phyloP scores from a whole-genome alignment of 2,888 invertebrate species.

The Xiphydria camelus region DNA sequence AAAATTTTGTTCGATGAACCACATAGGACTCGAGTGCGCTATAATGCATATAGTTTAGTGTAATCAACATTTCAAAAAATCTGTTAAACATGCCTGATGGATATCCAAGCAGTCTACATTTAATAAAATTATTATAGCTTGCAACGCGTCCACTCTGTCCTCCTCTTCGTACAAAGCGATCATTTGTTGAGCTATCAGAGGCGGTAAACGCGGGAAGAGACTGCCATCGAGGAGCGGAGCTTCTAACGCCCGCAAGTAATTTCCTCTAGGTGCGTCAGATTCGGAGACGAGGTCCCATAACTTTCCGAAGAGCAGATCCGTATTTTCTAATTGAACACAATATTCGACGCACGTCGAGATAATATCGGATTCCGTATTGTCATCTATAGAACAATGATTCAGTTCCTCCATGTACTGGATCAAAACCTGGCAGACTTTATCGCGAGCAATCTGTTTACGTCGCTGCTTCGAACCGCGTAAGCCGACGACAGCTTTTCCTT shows the following conservation, averaged over 20 bases:
- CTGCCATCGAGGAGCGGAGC: constrained; percentile 62
- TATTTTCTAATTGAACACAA: constrained; percentile 53
- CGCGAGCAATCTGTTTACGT: constrained; percentile 56
- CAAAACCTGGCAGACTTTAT: constrained; percentile 54
- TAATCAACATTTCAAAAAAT: neutral
- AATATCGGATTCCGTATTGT: constrained; percentile 41
- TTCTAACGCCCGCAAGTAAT: constrained; percentile 71
- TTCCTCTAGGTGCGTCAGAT: constrained; percentile 65
- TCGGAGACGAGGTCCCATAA: constrained; percentile 63
- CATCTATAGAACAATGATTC: constrained; percentile 38
- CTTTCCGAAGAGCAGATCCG: constrained; percentile 59
- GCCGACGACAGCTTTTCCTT: constrained; percentile 66
- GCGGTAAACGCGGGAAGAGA: constrained; percentile 63
- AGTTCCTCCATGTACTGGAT: constrained; percentile 54
- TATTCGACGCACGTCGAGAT: constrained; percentile 52
- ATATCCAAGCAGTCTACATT: constrained; percentile 68
- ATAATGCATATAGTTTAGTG: neutral
- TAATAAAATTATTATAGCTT: constrained; percentile 70
- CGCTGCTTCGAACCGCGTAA: constrained; percentile 60
- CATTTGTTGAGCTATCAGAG: constrained; percentile 66
- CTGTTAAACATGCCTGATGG: constrained; percentile 60
- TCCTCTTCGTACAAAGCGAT: constrained; percentile 69
- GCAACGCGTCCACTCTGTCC: constrained; percentile 68
- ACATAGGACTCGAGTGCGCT: constrained; percentile 1
- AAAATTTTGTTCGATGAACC: neutral